Base-by-base conservation (phyloP, 1,140 invertebrate species). In the Zeugodacus cucurbitae region DNA sequence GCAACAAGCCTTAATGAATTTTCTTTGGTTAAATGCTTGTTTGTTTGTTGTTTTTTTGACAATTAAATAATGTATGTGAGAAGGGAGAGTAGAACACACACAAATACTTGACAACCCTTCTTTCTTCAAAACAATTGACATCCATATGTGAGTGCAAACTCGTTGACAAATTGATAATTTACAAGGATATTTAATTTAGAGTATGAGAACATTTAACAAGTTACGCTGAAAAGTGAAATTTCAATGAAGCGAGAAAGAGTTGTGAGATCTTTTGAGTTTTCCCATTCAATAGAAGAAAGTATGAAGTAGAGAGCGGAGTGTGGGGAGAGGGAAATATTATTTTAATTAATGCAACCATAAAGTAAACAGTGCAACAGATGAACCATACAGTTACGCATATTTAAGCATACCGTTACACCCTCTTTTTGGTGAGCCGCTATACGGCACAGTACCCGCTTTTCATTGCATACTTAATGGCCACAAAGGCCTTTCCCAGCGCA, bases 101-200 rank as follows among this genome's bases (percentile, higher is more conserved):
- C 26, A 26, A 62, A 14, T 3, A 20, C 48, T 34, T 1, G 14
- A 0, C 34, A 34, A 8, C 26, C 64, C 32, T 34, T 17, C 4
- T 70, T 34, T 20, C 48, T 54, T 10, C 26, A 29, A 3, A 5
- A 14, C 74, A 82, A 82, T 82, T 82, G 74, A 54, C 41, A n/a
- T n/a, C 22, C 41, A 34, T 34, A 70, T 20, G 26, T 70, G 32
- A 70, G 22, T 82, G 41, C n/a, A 54, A 54, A 17, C 74, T 54
- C 26, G 44, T 82, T 82, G 74, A 82, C 74, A 82, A 82, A 82
- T 82, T 44, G 74, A 82, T 48, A 82, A 82, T 82, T 74, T 74
- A 74, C 34, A 74, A 74, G 32, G 32, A 41, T 74, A 74, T 41
- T 74, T 74, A 74, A 74, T 74, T 82, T 44, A 82, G 74, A 82